A percentile compares a stretch with the other conserved stretches of the same genome.
These are phyloP conservation scores for Oncorhynchus mykiss DNA, from an alignment of 2,113 vertebrate species.

Conservation along the genomic window DNA sequence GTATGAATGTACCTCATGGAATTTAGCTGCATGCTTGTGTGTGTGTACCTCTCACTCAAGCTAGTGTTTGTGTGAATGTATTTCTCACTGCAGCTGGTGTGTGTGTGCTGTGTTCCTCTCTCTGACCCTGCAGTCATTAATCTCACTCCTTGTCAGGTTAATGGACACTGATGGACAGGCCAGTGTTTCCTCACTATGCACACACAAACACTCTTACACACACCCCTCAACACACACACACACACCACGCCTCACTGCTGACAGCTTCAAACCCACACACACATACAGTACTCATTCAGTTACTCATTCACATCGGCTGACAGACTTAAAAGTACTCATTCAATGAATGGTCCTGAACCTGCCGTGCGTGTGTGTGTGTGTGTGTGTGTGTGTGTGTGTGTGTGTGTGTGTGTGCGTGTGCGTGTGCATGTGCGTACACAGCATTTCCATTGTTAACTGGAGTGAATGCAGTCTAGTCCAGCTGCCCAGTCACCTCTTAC, in stretches of 20 bases:
- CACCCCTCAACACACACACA: background rate
- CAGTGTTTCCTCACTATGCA: constrained; percentile 48
- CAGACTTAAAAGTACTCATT: constrained; percentile 52
- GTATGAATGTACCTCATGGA: too few relatives aligned
- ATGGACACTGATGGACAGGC: constrained; percentile 60
- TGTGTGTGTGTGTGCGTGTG: background rate
- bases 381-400: background rate
- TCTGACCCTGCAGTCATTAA: constrained; percentile 68
- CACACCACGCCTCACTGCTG: constrained; percentile 38
- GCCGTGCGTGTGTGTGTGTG: background rate
- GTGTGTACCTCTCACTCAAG: too few relatives aligned
- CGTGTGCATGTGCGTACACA: background rate
- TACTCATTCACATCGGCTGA: constrained; percentile 65
- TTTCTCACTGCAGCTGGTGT: constrained; percentile 37
- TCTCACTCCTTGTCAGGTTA: constrained; percentile 58
- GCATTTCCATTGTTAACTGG: background rate
- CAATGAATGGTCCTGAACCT: constrained; percentile 43
- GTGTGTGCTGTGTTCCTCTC: constrained; percentile 13
- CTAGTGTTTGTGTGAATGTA: constrained; percentile 38
- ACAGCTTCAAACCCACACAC: constrained; percentile 56
- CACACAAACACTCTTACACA: too few relatives aligned
- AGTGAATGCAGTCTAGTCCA: background rate
- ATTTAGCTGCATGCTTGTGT: constrained; percentile 34
- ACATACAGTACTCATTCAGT: constrained; percentile 34
- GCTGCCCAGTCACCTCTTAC: constrained; percentile 14